Conservation (phyloP, 2,797 vertebrate genomes). For the Enteromius thamalakanensis region DNA sequence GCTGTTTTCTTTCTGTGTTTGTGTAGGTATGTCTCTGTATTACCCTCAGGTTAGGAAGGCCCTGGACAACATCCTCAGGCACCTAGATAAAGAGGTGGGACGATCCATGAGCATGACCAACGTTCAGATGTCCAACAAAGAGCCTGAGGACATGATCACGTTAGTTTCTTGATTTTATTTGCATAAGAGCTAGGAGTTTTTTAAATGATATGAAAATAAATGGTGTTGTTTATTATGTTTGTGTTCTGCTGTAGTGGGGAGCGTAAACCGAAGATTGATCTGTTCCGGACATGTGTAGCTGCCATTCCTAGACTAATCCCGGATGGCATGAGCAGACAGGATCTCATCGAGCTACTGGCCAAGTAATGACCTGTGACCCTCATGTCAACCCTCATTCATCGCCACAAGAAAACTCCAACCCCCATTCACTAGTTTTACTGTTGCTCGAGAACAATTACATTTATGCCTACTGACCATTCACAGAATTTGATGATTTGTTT, state of each 20-base stretch:
- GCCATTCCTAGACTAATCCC: slow-evolving; percentile 97
- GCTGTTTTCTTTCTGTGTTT: slow-evolving; percentile 45
- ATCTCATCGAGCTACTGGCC: slow-evolving; percentile 96
- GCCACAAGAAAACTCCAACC: not conserved
- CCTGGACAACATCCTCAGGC: slow-evolving; percentile 93
- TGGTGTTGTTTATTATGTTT: slow-evolving; percentile 30
- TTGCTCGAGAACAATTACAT: not conserved
- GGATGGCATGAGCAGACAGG: slow-evolving; percentile 98
- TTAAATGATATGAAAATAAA: not conserved
- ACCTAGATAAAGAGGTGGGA: slow-evolving; percentile 98
- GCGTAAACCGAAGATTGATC: slow-evolving; percentile 98
- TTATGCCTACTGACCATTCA: not conserved
- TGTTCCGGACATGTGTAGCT: slow-evolving; percentile 97
- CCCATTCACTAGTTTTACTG: slow-evolving; percentile 8
- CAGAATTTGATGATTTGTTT: not conserved
- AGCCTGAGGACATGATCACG: slow-evolving; percentile 99
- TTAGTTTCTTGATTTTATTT: slow-evolving; percentile 70
- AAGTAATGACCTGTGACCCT: slow-evolving; percentile 79
- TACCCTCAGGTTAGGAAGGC: slow-evolving; percentile 98
- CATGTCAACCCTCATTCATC: slow-evolving; percentile 20
- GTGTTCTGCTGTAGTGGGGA: slow-evolving; percentile 84
- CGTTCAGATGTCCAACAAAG: slow-evolving; percentile 98
- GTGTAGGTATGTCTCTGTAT: slow-evolving; percentile 95
- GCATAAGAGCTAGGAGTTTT: not conserved
- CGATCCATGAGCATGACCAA: slow-evolving; percentile 99